A percentile compares a stretch with the other conserved stretches of the same genome.
Evolutionary conservation across 2,797 vertebrate species (phyloP).

Genomic region (Chromobotia macracanthus): DNA sequence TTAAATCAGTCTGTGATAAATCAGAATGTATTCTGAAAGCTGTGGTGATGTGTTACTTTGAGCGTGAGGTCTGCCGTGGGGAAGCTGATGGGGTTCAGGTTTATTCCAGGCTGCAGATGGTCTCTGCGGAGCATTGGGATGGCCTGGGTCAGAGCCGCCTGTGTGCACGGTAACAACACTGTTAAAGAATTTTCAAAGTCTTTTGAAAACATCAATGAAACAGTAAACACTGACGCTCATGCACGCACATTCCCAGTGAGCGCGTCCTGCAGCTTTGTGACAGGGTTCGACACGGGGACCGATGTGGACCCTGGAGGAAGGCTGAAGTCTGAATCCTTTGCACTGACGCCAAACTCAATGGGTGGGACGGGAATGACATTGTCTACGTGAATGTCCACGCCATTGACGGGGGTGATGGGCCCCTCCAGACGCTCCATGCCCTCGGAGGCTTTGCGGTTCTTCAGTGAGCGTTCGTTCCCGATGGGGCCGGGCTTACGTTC

Average conservation of each 20-base stretch:
- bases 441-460: conserved; percentile 96
- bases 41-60: conserved; percentile 79
- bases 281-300: conserved; percentile 85
- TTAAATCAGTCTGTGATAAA: too few relatives aligned
- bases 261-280: conserved; percentile 91
- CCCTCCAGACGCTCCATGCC: conserved; percentile 90
- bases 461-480: conserved; percentile 96
- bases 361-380: conserved; percentile 92
- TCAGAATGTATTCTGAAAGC: neutral
- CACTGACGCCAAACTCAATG: conserved; percentile 96
- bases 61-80: conserved; percentile 94
- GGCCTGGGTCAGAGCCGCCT: conserved; percentile 88
- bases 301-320: conserved; percentile 86
- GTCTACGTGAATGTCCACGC: conserved; percentile 95
- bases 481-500: conserved; percentile 98
- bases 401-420: conserved; percentile 87
- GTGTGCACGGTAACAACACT: conserved; percentile 10
- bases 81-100: conserved; percentile 93
- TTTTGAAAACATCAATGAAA: too few relatives aligned
- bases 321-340: conserved; percentile 97
- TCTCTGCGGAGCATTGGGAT: conserved; percentile 94
- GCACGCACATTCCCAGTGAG: conserved; percentile 85
- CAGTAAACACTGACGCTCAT: too few relatives aligned
- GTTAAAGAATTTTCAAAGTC: neutral
- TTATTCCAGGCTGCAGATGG: conserved; percentile 91